Evolutionary conservation across 1,140 invertebrate genomes (phyloP), one percentile per base, ranked within the genome.

Genomic region (Anadara kagoshimensis): DNA sequence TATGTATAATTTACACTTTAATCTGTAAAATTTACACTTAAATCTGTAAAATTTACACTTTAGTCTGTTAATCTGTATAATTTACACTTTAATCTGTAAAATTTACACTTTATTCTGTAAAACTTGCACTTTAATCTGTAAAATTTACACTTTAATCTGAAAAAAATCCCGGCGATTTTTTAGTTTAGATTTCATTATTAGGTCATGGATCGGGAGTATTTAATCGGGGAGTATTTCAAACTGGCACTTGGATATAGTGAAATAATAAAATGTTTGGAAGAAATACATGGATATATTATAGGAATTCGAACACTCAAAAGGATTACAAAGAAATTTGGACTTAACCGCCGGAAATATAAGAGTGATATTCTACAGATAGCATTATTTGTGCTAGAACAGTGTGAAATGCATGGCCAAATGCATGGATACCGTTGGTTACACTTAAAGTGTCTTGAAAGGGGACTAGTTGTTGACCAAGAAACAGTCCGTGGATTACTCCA

Each of bases 381-480:
- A 14, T 20, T 59, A 7, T 70, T 75, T 70, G 36, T 61, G 5
- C 3, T 61, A 5, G 62, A 69, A 54, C 53, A 61, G n/a, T 54
- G 43, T 53, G 57, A 65, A 54, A 29, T 24, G 2, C 29, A 58
- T 61, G 68, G 68, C 3, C 53, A 67, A 47, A 53, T 71, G 57
- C 57, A 76, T 41, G 74, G 74, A 20, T 76, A 76, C 44, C 54
- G 74, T 10, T 76, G 74, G 74, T 22, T 76, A 43, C 63, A 71
- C 36, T 63, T 62, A 16, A 70, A 76, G 14, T 71, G 68, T 43
- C 22, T 70, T 16, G 20, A 71, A 41, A 22, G 20, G 1, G 74
- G 74, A 56, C 41, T 67, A 51, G 44, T 56, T 41, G 64, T 76
- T 26, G 24, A 47, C 14, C 62, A 63, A 36, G 73, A 75, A 5